Percentiles rank a stretch among this genome's conserved stretches.
Conservation (phyloP, 1,140 invertebrate species). For the Asbolus verrucosus region DNA sequence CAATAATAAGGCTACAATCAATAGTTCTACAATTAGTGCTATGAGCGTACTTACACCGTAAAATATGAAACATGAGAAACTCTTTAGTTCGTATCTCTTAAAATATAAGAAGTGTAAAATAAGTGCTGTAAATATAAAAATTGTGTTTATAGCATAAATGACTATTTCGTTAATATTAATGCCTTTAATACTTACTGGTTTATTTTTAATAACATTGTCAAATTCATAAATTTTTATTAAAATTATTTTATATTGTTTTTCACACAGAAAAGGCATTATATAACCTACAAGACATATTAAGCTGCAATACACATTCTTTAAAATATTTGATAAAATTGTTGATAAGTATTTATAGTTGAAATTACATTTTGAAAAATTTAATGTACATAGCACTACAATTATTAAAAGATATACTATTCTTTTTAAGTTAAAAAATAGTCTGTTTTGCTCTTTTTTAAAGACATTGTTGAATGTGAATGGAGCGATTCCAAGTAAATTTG, state of each 20-base stretch:
- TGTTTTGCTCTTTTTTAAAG: background rate
- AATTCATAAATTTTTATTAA: background rate
- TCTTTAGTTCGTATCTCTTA: background rate
- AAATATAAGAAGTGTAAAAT: background rate
- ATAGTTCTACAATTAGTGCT: background rate
- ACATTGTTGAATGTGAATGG: background rate
- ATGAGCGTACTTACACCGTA: background rate
- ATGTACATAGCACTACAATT: background rate
- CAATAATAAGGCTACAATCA: background rate
- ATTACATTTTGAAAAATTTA: background rate
- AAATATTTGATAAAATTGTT: background rate
- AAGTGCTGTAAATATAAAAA: background rate
- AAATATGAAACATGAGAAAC: background rate
- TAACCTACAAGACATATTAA: background rate
- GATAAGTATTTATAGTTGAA: background rate
- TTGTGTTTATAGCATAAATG: background rate
- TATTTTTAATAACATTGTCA: background rate
- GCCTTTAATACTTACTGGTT: background rate
- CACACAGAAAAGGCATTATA: background rate
- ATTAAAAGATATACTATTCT: background rate
- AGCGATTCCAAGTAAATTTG: background rate
- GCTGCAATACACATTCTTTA: background rate
- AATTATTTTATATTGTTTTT: background rate
- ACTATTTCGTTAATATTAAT: background rate
- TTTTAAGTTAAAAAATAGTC: background rate